phyloP scores from a whole-genome alignment of 2,113 vertebrate species.

The Thunnus maccoyii region DNA sequence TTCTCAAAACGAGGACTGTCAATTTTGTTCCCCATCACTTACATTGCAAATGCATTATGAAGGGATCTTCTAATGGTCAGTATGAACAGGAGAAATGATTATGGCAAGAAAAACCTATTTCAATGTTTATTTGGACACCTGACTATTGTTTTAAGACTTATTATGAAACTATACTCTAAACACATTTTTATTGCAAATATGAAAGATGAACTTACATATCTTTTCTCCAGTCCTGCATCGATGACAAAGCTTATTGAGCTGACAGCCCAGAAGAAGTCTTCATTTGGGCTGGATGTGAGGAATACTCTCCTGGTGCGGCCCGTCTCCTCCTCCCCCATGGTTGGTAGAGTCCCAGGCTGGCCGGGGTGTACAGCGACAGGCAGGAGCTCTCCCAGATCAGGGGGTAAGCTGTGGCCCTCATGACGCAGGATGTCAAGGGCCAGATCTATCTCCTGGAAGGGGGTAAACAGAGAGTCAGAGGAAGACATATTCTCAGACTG shows the following conservation, averaged over 20 bases:
- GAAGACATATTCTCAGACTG: not conserved
- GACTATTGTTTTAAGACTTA: no score
- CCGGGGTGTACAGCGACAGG: constrained; percentile 86
- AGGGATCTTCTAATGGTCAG: no score
- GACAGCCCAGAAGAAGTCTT: constrained; percentile 86
- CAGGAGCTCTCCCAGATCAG: constrained; percentile 85
- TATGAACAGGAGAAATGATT: no score
- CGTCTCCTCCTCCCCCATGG: constrained; percentile 61
- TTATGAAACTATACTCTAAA: no score
- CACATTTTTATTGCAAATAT: no score
- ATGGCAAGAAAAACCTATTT: no score
- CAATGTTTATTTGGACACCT: no score
- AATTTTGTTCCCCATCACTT: no score
- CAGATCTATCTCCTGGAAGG: constrained; percentile 88
- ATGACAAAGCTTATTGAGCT: constrained; percentile 88
- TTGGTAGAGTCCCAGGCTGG: constrained; percentile 70
- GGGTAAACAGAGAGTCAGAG: not conserved
- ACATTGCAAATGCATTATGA: no score
- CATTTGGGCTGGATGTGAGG: constrained; percentile 88
- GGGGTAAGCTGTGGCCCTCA: constrained; percentile 79
- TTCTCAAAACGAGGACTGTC: no score
- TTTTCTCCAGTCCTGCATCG: constrained; percentile 88
- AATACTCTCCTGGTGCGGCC: constrained; percentile 85
- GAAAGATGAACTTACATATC: constrained; percentile 81
- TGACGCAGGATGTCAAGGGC: constrained; percentile 85